Percentiles rank a stretch among this genome's conserved stretches.
Evolutionary conservation across 2,888 invertebrate genomes (phyloP).

Genomic region (Pseudolycoriella hygida): DNA sequence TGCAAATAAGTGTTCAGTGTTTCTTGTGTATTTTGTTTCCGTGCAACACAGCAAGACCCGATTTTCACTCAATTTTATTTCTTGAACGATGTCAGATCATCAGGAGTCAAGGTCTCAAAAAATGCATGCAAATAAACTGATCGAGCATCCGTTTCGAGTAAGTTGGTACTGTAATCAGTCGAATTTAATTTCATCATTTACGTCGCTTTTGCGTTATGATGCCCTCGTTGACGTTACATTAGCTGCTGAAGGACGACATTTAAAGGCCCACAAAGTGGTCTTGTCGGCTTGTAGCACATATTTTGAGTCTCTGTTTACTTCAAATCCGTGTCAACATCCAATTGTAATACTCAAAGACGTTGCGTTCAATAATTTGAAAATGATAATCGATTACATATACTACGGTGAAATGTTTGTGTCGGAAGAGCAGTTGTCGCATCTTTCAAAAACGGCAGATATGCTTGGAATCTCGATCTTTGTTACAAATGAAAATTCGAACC

Average conservation of each 20-base stretch:
- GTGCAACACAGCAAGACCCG: neutral
- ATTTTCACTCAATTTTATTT: too few relatives aligned
- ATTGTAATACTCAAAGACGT: constrained; percentile 83
- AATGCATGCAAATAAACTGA: constrained; percentile 32
- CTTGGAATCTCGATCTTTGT: too few relatives aligned
- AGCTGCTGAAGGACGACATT: constrained; percentile 75
- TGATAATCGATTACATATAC: constrained; percentile 85
- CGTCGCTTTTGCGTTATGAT: constrained; percentile 63
- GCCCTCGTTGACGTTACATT: constrained; percentile 77
- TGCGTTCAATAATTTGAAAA: constrained; percentile 65
- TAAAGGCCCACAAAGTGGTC: constrained; percentile 80
- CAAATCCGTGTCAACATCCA: constrained; percentile 76
- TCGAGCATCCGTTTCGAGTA: constrained; percentile 60
- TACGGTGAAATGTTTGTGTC: constrained; percentile 85
- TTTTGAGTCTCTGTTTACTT: constrained; percentile 72
- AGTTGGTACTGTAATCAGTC: constrained; percentile 90
- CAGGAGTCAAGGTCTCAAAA: constrained; percentile 26
- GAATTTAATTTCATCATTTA: constrained; percentile 80
- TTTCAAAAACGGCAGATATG: constrained; percentile 66
- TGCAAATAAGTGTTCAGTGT: too few relatives aligned
- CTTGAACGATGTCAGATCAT: constrained; percentile 24
- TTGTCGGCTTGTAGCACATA: constrained; percentile 85
- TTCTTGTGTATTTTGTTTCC: neutral
- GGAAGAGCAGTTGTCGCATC: constrained; percentile 67
- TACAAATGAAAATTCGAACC: constrained; percentile 70